Percentiles rank a stretch among this genome's conserved stretches.
Evolutionary conservation across 2,797 vertebrate species (phyloP).

Genomic region (Buphagus erythrorhynchus): DNA sequence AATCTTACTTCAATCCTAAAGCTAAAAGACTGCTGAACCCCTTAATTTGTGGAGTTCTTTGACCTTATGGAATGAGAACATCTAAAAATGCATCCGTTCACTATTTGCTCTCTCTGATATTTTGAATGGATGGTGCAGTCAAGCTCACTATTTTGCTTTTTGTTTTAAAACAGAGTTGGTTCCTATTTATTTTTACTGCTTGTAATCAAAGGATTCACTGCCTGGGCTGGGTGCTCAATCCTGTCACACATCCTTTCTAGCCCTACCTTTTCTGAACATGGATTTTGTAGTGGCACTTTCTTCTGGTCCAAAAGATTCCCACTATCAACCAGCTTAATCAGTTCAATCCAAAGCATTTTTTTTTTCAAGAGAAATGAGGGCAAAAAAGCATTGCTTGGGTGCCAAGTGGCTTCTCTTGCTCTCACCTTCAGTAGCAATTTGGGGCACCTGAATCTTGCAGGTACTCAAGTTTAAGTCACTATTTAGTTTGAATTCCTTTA

Average conservation of each 20-base stretch:
- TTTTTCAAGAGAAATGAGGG: not conserved
- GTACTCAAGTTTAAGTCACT: not conserved
- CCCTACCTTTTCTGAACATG: not conserved
- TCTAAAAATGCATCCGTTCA: not conserved
- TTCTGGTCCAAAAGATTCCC: not conserved
- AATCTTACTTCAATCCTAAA: not conserved
- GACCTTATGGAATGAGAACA: not conserved
- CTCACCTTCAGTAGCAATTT: not conserved
- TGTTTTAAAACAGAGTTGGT: not conserved
- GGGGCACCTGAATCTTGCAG: not conserved
- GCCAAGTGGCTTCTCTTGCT: not conserved
- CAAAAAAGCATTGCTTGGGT: not conserved
- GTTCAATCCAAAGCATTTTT: not conserved
- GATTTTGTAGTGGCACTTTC: not conserved
- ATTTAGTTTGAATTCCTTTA: not conserved
- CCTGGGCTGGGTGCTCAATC: not conserved
- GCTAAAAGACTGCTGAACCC: not conserved
- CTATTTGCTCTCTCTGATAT: not conserved
- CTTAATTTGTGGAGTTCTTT: not conserved
- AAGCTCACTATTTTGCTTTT: not conserved
- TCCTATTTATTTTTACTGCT: not conserved
- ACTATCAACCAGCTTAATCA: fast-evolving
- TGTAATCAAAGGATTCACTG: not conserved
- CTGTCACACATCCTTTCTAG: fast-evolving
- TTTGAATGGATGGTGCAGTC: not conserved